Percentiles rank a stretch among this genome's conserved stretches.
Evolutionary conservation across 2,113 vertebrate species (phyloP).

Genomic region (Sceloporus undulatus): DNA sequence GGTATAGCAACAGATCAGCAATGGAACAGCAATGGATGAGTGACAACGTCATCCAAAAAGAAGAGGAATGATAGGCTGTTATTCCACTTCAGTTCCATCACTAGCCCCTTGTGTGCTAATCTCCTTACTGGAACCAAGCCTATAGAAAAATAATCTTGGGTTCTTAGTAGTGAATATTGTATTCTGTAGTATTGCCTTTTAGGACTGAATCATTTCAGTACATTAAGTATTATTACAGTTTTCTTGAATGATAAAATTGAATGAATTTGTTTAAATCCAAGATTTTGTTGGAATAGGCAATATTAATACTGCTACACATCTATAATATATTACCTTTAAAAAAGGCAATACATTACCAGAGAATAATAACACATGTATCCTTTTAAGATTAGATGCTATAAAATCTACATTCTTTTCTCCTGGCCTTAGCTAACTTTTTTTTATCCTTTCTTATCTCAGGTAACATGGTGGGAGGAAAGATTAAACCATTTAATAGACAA

Average conservation of each 20-base stretch:
- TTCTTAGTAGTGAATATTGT: not conserved
- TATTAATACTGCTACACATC: not conserved
- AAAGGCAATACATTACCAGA: not conserved
- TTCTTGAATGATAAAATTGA: not conserved
- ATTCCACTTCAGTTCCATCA: too few relatives aligned
- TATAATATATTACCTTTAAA: not conserved
- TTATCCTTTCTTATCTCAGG: not conserved
- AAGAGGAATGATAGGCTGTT: too few relatives aligned
- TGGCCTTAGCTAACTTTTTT: not conserved
- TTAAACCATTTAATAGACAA: constrained; percentile 49
- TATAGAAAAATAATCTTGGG: not conserved
- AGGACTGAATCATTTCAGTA: not conserved
- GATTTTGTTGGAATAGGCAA: not conserved
- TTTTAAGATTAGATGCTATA: not conserved
- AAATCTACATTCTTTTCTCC: not conserved
- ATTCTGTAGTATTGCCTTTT: not conserved
- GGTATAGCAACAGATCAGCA: too few relatives aligned
- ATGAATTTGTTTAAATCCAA: not conserved
- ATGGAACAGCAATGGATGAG: too few relatives aligned
- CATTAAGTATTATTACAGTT: not conserved
- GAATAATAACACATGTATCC: not conserved
- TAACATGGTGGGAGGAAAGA: constrained; percentile 44
- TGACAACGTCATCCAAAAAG: too few relatives aligned
- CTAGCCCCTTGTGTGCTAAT: too few relatives aligned
- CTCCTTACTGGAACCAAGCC: too few relatives aligned